Evolutionary conservation across 2,888 invertebrate genomes (phyloP).

Genomic region (Maniola hyperantus): DNA sequence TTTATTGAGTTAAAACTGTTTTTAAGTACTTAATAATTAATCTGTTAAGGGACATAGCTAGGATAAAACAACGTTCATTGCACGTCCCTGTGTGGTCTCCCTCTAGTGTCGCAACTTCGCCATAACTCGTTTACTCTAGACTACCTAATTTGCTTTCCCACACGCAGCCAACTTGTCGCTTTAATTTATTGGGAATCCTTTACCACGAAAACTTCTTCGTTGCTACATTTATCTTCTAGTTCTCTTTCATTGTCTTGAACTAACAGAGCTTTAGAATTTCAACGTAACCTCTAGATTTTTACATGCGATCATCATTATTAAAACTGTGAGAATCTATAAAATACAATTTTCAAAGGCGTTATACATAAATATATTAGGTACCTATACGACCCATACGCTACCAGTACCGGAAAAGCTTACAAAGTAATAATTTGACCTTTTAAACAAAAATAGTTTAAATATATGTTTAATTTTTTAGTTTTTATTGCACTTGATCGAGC

Average conservation of each 20-base stretch:
- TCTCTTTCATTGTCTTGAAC: background rate
- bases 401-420: too few species aligned
- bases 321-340: too few species aligned
- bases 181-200: slow-evolving; percentile 54
- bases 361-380: too few species aligned
- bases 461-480: too few species aligned
- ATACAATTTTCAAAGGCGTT: too few species aligned
- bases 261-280: too few species aligned
- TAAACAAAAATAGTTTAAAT: too few species aligned
- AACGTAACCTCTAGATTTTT: too few species aligned
- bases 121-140: slow-evolving; percentile 73
- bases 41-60: slow-evolving; percentile 5
- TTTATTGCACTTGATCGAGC: too few species aligned
- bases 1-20: background rate
- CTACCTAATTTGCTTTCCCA: slow-evolving; percentile 71
- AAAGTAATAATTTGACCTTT: too few species aligned
- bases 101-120: slow-evolving; percentile 54
- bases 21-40: background rate
- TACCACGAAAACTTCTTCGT: background rate
- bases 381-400: too few species aligned
- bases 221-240: slow-evolving; percentile 1
- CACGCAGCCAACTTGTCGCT: slow-evolving; percentile 62
- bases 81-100: slow-evolving; percentile 26
- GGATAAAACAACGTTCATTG: slow-evolving; percentile 22
- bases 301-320: too few species aligned